Evolutionary conservation across 2,888 invertebrate genomes (phyloP), one percentile per base, ranked within the genome.

Genomic region (Trypoxylon attenuatum): DNA sequence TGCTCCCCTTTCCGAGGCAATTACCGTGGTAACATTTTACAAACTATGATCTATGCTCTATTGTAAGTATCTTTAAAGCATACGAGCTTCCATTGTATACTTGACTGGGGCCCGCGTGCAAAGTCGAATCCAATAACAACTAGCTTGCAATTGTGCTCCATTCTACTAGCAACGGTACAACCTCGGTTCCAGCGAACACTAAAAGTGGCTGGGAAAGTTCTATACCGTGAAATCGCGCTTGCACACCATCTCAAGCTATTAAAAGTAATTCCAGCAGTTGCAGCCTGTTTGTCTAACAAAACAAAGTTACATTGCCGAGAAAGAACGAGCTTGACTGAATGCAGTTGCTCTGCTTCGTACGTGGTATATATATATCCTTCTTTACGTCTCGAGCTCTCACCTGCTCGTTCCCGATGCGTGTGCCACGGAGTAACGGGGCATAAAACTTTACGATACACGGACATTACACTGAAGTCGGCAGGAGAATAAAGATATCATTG

Each of bases 401-500:
- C 5, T 22, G 8, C 5, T 13, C 15, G 45, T 46, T 13, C 23
- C 13, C 15, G 45, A 46, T 46, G 23, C 16, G 23, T 16, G 6
- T 46, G 15, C 45, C 22, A 16, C 25, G 18, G 5, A 5, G n/a
- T 25, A 47, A 41, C 21, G 25, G 27, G 23, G 47, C 27, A 47
- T 29, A 41, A 49, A 41, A 19, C 23, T 55, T 47, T 47, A 55
- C 47, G 55, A 41, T 18, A n/a, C 22, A 21, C 25, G 23, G 33
- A 33, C 53, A 25, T 51, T 51, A 51, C 13, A 18, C 10, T 1
- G 29, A 33, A 43, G 15, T 45, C 33, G 45, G 16, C 19, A 15
- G 45, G 19, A 23, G 22, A 53, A 45, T 45, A 53, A 53, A 45
- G 53, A 13, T 53, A 54, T 46, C 47, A 47, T n/a, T 33, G 46